Conservation (phyloP, 2,797 vertebrate genomes). For the Rhincodon typus region DNA sequence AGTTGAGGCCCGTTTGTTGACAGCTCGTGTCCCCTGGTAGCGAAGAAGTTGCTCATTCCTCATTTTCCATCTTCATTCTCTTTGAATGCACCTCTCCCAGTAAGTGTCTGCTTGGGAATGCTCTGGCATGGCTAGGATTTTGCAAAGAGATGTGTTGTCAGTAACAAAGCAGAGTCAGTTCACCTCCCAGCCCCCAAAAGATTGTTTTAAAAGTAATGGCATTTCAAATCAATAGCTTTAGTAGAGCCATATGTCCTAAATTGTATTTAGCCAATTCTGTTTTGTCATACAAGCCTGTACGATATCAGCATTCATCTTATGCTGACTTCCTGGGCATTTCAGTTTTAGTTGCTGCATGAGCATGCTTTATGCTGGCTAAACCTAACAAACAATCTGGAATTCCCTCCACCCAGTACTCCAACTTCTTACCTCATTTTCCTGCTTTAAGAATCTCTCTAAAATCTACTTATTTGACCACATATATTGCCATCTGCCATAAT, state of each 20-base stretch:
- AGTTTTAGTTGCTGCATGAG: not conserved
- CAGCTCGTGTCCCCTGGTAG: not conserved
- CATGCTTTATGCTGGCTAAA: not conserved
- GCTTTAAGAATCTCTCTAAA: not conserved
- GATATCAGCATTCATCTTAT: not conserved
- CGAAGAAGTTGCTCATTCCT: not conserved
- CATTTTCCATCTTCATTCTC: not conserved
- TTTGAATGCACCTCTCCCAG: not conserved
- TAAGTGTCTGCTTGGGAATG: not conserved
- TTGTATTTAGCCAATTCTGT: not conserved
- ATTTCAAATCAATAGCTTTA: not conserved
- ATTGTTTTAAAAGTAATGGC: not conserved
- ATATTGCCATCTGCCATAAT: not conserved
- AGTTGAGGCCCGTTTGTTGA: not conserved
- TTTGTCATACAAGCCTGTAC: not conserved
- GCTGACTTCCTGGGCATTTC: not conserved
- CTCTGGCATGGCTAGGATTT: not conserved
- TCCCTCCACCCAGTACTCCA: not conserved
- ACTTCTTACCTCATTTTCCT: not conserved
- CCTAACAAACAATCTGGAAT: not conserved
- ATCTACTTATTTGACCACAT: not conserved
- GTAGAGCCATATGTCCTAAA: not conserved
- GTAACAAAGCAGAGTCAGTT: not conserved
- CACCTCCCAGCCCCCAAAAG: no score
- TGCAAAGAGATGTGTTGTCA: not conserved